A percentile compares a stretch with the other conserved stretches of the same genome.
These are phyloP conservation scores for Terebella lapidaria DNA, from an alignment of 2,888 invertebrate species.

Conservation along the genomic window DNA sequence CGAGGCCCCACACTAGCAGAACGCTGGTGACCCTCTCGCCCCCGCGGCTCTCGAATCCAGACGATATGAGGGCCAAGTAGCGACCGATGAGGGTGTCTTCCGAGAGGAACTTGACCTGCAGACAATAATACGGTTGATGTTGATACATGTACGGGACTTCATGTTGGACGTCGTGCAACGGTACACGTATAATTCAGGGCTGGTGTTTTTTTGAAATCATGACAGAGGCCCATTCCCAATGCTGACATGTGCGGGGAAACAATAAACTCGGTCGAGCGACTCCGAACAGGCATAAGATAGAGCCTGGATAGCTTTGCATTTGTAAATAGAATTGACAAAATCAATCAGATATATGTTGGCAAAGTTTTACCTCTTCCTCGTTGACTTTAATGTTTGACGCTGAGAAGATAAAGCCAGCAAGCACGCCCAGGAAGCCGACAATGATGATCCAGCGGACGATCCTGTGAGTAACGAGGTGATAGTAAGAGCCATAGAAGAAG, in stretches of 20 bases:
- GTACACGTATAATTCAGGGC: no score
- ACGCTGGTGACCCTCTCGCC: constrained; percentile 23
- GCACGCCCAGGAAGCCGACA: constrained; percentile 12
- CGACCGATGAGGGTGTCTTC: constrained; percentile 31
- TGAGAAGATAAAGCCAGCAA: constrained; percentile 30
- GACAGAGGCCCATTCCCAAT: no score
- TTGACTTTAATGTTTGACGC: constrained; percentile 34
- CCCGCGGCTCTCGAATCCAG: constrained; percentile 23
- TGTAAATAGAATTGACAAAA: no score
- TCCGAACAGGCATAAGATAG: no score
- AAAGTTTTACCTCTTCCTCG: constrained; percentile 33
- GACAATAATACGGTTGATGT: no score
- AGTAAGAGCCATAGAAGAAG: constrained; percentile 30
- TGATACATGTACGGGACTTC: no score
- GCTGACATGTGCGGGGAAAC: no score
- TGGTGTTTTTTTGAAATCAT: no score
- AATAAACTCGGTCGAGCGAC: no score
- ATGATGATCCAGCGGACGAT: constrained; percentile 5
- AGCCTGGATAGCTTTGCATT: no score
- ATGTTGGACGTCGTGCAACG: no score
- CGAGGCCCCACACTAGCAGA: constrained; percentile 37
- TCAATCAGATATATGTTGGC: no score
- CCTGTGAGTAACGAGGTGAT: constrained; percentile 31
- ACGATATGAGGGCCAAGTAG: constrained; percentile 25
- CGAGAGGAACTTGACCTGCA: constrained; percentile 34